Conservation (phyloP, 2,888 invertebrate genomes). For the Coenonympha glycerion region DNA sequence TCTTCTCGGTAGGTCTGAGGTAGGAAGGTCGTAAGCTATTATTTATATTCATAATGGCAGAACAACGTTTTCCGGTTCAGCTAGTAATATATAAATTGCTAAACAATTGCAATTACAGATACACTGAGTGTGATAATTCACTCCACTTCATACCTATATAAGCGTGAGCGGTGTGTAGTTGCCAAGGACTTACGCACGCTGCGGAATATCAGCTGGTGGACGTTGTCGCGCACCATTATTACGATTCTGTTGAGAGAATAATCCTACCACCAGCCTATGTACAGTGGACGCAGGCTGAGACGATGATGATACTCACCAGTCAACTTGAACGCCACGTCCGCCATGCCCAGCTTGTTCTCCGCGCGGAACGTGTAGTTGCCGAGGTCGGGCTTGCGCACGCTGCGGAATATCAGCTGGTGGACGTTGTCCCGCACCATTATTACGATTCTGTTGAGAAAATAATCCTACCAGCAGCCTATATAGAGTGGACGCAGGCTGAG, state of each 20-base stretch:
- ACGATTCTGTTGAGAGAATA: slow-evolving; percentile 47
- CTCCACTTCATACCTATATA: too few species aligned
- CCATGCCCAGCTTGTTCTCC: slow-evolving; percentile 83
- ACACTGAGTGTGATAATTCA: too few species aligned
- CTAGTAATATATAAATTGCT: too few species aligned
- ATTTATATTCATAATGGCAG: too few species aligned
- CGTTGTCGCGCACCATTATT: slow-evolving; percentile 71
- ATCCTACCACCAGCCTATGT: too few species aligned
- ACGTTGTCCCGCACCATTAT: slow-evolving; percentile 73
- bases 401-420: slow-evolving; percentile 81
- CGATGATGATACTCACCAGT: slow-evolving; percentile 71
- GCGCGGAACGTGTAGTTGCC: slow-evolving; percentile 88
- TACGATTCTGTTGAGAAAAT: slow-evolving; percentile 47
- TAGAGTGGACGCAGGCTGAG: too few species aligned
- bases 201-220: slow-evolving; percentile 80
- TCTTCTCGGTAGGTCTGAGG: too few species aligned
- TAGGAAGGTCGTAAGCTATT: too few species aligned
- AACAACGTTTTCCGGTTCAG: too few species aligned
- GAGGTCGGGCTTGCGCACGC: slow-evolving; percentile 80
- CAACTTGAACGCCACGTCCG: slow-evolving; percentile 81
- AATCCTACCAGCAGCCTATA: too few species aligned
- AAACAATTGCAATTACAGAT: too few species aligned
- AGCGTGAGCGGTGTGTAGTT: slow-evolving; percentile 82
- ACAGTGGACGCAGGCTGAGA: too few species aligned
- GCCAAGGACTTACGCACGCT: slow-evolving; percentile 84